Evolutionary conservation across 2,888 invertebrate genomes (phyloP), one percentile per base, ranked within the genome.

Genomic region (Odontothrips loti): DNA sequence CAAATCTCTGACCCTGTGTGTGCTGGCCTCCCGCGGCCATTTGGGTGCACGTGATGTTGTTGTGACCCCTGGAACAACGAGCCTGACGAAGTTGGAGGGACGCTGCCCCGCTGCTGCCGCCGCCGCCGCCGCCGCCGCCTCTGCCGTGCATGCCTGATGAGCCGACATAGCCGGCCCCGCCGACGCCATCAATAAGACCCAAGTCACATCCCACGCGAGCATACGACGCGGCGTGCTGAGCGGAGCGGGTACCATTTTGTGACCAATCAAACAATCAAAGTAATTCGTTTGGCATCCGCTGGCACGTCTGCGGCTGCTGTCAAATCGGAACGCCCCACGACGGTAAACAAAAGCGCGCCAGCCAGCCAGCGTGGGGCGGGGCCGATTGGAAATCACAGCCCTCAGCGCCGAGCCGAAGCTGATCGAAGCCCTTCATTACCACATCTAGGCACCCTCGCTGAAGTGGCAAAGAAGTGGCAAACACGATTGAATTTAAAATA

Each of bases 231-330:
- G 17, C 58, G 58, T 17, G 51, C 51, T 17, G 15, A 51, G 51
- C 11, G 15, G 51, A 17, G 20, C 58, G 17, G n/a, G 15, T 58
- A 58, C 17, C 58, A 58, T 58, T 58, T 58, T 58, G 58, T 58
- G 58, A 58, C 58, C 58, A 58, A 58, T 58, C 58, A 58, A 58
- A 58, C 58, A 58, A 58, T 58, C 58, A 58, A 58, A 58, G 58
- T 58, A 58, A 58, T 58, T 58, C 58, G 58, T 58, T 4, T 58
- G 58, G 58, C 58, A 15, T 58, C 58, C 17, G 58, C 58, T 58
- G 58, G 58, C 15, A 58, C 20, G 15, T 1, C 51, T 51, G 8
- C 1, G 51, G 51, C 48, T 9, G 48, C 48, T 48, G 48, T 48
- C n/a, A n/a, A n/a, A n/a, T n/a, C n/a, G n/a, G n/a, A n/a, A n/a